Evolutionary conservation across 2,888 invertebrate species (phyloP).

Genomic region (Rhagium mordax): DNA sequence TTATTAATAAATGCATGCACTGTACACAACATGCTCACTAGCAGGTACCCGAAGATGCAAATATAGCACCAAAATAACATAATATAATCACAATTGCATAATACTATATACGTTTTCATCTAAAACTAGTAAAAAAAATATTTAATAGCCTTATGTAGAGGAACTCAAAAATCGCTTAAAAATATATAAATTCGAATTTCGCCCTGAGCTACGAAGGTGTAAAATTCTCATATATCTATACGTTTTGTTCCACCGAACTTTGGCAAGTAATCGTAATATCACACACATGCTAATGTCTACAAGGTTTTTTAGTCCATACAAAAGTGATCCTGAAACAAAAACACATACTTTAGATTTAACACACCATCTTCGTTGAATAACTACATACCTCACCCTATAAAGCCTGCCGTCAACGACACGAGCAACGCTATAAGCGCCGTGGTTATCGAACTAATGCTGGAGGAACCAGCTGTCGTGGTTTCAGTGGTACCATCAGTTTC

Average conservation of each 20-base stretch:
- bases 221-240: constrained; percentile 28
- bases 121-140: constrained; percentile 17
- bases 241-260: constrained; percentile 28
- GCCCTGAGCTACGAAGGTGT: constrained; percentile 47
- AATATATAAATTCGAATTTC: constrained; percentile 45
- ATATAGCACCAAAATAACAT: constrained; percentile 37
- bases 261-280: constrained; percentile 32
- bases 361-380: neutral
- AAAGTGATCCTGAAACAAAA: constrained; percentile 53
- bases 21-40: constrained; percentile 29
- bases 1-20: constrained; percentile 31
- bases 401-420: constrained; percentile 79
- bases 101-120: constrained; percentile 19
- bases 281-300: constrained; percentile 27
- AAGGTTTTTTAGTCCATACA: constrained; percentile 15
- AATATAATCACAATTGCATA: constrained; percentile 48
- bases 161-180: constrained; percentile 22
- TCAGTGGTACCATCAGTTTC: constrained; percentile 21
- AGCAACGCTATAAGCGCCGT: constrained; percentile 77
- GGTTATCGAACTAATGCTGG: constrained; percentile 76
- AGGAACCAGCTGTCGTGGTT: constrained; percentile 42
- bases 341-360: constrained; percentile 35
- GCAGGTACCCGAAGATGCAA: constrained; percentile 39
- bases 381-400: constrained; percentile 84
- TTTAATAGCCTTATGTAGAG: constrained; percentile 30